Percentiles rank a stretch among this genome's conserved stretches.
phyloP scores from a whole-genome alignment of 2,888 invertebrate species.

The Chymomyza procnemis region DNA sequence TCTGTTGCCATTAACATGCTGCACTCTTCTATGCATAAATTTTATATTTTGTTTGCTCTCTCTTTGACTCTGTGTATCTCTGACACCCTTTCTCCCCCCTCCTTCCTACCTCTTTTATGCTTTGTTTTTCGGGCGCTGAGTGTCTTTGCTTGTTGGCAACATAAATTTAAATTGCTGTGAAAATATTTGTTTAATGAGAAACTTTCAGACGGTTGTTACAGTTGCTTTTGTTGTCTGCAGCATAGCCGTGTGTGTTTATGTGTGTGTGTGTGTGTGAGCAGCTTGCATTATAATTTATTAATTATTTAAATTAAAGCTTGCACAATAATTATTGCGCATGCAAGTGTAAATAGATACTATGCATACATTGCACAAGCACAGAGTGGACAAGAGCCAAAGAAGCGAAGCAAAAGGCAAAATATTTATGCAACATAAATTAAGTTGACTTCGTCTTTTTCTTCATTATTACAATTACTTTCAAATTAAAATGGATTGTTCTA shows the following conservation, averaged over 20 bases:
- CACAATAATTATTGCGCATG: slow-evolving; percentile 48
- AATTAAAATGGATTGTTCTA: too few species aligned
- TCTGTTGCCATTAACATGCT: slow-evolving; percentile 5
- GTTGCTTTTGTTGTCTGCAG: slow-evolving; percentile 32
- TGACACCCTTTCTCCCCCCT: slow-evolving; percentile 11
- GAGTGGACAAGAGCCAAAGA: not conserved
- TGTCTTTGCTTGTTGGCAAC: slow-evolving; percentile 35
- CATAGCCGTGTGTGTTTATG: slow-evolving; percentile 27
- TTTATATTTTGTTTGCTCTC: slow-evolving; percentile 54
- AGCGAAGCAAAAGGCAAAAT: not conserved
- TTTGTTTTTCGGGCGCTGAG: not conserved
- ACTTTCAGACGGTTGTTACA: slow-evolving; percentile 62
- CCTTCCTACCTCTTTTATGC: not conserved
- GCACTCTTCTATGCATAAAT: slow-evolving; percentile 44
- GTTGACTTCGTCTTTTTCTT: not conserved
- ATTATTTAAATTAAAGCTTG: slow-evolving; percentile 65
- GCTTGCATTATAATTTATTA: slow-evolving; percentile 63
- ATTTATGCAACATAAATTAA: not conserved
- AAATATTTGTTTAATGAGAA: slow-evolving; percentile 75
- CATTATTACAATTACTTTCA: not conserved
- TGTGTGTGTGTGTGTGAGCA: not conserved
- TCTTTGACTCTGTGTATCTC: slow-evolving; percentile 19
- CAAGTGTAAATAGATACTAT: slow-evolving; percentile 26
- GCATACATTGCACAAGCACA: not conserved
- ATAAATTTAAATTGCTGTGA: slow-evolving; percentile 73